phyloP scores from a whole-genome alignment of 1,140 invertebrate species.

The Melitaea cinxia region DNA sequence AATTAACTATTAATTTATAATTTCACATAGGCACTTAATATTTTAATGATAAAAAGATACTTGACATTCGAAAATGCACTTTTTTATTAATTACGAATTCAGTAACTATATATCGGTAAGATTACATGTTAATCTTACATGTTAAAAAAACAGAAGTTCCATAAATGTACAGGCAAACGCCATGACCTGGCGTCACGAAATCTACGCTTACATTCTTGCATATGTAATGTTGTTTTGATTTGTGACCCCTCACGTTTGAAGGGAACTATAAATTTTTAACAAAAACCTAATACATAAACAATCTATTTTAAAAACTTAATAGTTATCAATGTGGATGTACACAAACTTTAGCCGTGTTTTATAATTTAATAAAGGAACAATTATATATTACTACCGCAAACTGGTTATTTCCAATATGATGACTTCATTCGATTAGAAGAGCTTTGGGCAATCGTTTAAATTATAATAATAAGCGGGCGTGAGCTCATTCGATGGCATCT shows the following conservation, averaged over 20 bases:
- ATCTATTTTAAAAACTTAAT: constrained; percentile 4
- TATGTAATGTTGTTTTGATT: constrained; percentile 71
- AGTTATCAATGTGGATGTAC: not conserved
- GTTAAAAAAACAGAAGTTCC: constrained; percentile 37
- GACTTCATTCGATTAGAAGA: constrained; percentile 73
- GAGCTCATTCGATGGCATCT: constrained; percentile 70
- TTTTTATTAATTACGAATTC: constrained; percentile 4
- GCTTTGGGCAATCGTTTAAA: constrained; percentile 80
- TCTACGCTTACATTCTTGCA: constrained; percentile 75
- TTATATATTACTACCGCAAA: constrained; percentile 24
- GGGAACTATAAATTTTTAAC: constrained; percentile 12
- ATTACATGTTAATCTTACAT: constrained; percentile 51
- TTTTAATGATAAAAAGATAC: not conserved
- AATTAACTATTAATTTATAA: constrained; percentile 53
- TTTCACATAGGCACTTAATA: not conserved
- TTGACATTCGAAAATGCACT: constrained; percentile 24
- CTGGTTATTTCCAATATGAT: constrained; percentile 60
- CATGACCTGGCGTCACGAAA: constrained; percentile 69
- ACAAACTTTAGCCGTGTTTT: not conserved
- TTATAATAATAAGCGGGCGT: constrained; percentile 81
- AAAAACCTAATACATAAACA: constrained; percentile 12
- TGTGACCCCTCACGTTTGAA: constrained; percentile 40
- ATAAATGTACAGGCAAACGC: constrained; percentile 53
- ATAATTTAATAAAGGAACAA: not conserved
- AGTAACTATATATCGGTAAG: constrained; percentile 11